Base-by-base conservation (phyloP, 1,140 invertebrate genomes). In the Arion vulgaris region DNA sequence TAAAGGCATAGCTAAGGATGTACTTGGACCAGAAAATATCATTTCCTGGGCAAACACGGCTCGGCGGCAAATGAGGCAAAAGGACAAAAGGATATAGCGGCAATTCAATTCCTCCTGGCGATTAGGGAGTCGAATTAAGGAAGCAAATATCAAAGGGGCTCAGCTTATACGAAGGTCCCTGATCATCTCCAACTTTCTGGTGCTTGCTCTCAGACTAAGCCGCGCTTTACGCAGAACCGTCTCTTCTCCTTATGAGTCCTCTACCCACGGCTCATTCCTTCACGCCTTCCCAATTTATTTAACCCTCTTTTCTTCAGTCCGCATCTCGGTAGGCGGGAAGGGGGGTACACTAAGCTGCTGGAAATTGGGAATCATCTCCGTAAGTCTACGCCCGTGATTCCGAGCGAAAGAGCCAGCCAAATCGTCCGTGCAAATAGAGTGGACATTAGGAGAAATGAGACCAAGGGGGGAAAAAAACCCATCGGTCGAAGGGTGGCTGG, bases 61-160 rank as follows among this genome's bases (percentile, higher is more conserved):
- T 74, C 69, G 69, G 28, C 51, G 49, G 49, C 80, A 72, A 81
- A 81, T 81, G 80, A 81, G 80, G 45, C 80, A 41, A 45, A 73
- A 74, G 80, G 68, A 81, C 80, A 81, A 81, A 81, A 51, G 78
- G 80, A 81, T 81, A 53, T 53, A 45, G 38, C 80, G 49, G 26
- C 69, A 81, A 81, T 81, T 81, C 80, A 62, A 81, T 81, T 81
- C 80, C 45, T 74, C 51, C 28, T 32, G 69, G 69, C 69, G 80
- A 81, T 73, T 81, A 81, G 69, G 68, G 80, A 81, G 45, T 81
- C 62, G 80, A 81, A 81, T 81, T 81, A 73, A 73, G 38, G 80
- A 36, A 81, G 68, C 80, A 81, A 81, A 81, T 81, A 81, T 81
- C 80, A 81, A n/a, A 74, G 69, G 78, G 62, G 36, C 62, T 68